Conservation (phyloP, 2,797 vertebrate species). For the Anomalospiza imberbis region DNA sequence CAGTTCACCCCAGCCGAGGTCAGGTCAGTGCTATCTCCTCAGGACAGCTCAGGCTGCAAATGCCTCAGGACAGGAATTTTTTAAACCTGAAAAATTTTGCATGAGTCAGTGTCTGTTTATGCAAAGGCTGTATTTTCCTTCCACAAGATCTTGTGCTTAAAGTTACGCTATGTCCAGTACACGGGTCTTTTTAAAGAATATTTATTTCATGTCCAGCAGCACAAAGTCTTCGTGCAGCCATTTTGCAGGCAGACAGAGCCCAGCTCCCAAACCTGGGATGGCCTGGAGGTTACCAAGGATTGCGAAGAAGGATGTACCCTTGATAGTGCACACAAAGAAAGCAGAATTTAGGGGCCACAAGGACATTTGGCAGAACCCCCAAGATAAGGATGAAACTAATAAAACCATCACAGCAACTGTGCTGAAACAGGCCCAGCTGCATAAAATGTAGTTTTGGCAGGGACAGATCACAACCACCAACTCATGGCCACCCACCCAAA, state of each 20-base stretch:
- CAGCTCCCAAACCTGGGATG: not conserved
- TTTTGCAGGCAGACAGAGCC: not conserved
- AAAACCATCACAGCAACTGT: not conserved
- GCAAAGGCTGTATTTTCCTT: not conserved
- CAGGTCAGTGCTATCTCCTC: accelerated
- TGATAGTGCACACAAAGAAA: not conserved
- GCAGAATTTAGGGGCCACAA: not conserved
- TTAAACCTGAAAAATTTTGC: not conserved
- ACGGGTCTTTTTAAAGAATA: accelerated
- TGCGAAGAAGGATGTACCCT: not conserved
- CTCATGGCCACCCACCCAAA: not conserved
- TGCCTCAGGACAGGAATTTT: not conserved
- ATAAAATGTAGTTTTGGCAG: not conserved
- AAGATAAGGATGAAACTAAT: not conserved
- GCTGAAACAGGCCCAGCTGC: not conserved
- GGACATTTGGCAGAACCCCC: not conserved
- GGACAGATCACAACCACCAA: not conserved
- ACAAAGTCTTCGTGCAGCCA: accelerated
- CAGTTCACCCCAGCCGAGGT: not conserved
- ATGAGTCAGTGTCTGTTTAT: accelerated
- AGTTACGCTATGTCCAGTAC: accelerated
- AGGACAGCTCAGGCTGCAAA: not conserved
- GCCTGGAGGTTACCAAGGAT: not conserved
- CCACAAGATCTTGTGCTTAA: not conserved
- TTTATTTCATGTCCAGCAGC: accelerated